Evolutionary conservation across 2,888 invertebrate genomes (phyloP).

Genomic region (Brachynemurus nebulosus): DNA sequence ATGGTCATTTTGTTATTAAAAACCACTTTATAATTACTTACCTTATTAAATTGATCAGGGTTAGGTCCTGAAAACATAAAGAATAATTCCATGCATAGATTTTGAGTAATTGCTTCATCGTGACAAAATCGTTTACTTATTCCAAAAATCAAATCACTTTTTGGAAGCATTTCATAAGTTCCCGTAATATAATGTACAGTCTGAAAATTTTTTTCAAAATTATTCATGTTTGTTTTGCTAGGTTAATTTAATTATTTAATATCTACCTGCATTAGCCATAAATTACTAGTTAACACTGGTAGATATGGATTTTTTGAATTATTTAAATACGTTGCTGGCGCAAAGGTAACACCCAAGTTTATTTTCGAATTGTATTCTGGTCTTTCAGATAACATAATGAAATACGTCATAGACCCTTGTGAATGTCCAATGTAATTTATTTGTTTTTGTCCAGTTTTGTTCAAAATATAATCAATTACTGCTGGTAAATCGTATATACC

Average conservation of each 20-base stretch:
- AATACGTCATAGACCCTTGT: conserved; percentile 57
- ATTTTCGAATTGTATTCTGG: conserved; percentile 55
- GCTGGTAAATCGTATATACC: conserved; percentile 65
- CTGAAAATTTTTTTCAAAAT: conserved; percentile 4
- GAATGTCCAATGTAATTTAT: conserved; percentile 74
- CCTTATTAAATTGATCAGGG: conserved; percentile 38
- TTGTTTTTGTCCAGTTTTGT: conserved; percentile 38
- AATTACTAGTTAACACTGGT: no score
- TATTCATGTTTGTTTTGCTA: no score
- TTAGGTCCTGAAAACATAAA: conserved; percentile 52
- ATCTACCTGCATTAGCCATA: no score
- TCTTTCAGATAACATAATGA: conserved; percentile 46
- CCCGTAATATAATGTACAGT: background rate
- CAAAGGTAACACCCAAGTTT: conserved; percentile 48
- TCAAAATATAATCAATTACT: conserved; percentile 58
- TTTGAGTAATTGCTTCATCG: conserved; percentile 38
- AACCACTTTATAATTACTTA: no score
- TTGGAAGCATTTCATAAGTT: conserved; percentile 4
- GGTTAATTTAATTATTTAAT: no score
- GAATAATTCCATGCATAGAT: conserved; percentile 48
- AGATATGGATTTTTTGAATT: conserved; percentile 34
- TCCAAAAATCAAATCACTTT: conserved; percentile 32
- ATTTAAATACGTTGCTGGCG: conserved; percentile 51
- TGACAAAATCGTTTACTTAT: conserved; percentile 39
- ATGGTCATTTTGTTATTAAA: no score